Conservation (phyloP, 53 echinoderm and acorn worm genomes). For the Astropecten irregularis region DNA sequence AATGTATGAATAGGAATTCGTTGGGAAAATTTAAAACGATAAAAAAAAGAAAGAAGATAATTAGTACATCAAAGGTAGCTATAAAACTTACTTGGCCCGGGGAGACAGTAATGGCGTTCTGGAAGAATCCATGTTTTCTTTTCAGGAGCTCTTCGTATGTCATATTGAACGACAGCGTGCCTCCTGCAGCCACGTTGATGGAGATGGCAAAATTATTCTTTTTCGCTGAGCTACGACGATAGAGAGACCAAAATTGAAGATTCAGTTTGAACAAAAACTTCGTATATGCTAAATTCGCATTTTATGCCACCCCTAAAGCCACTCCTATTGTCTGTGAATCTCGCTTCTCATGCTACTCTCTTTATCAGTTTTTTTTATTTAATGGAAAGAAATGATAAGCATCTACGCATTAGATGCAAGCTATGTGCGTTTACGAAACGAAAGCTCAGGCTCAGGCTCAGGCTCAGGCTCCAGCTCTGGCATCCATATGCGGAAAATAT, state of each 20-base stretch:
- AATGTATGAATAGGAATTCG: neutral
- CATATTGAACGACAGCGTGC: conserved; percentile 46
- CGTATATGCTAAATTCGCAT: neutral
- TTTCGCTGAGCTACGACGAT: conserved; percentile 13
- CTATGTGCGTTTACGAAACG: too few relatives aligned
- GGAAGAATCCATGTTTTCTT: conserved; percentile 36
- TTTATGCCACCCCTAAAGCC: neutral
- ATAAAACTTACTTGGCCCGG: conserved; percentile 60
- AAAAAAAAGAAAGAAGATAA: neutral
- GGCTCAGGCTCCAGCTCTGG: too few relatives aligned
- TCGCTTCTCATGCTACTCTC: too few relatives aligned
- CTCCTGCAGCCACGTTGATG: conserved; percentile 51
- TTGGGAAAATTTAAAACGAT: too few relatives aligned
- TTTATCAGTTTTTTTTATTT: too few relatives aligned
- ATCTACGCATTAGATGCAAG: too few relatives aligned
- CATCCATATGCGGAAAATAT: too few relatives aligned
- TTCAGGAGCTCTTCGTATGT: conserved; percentile 65
- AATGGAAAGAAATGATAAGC: too few relatives aligned
- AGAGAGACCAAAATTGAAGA: too few relatives aligned
- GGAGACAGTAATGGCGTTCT: conserved; percentile 44
- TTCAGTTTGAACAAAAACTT: neutral
- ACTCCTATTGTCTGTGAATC: neutral
- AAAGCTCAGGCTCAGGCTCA: too few relatives aligned
- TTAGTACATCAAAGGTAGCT: neutral
- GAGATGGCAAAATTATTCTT: conserved; percentile 57